phyloP scores from a whole-genome alignment of 2,888 invertebrate species.

The Crioceris asparagi region DNA sequence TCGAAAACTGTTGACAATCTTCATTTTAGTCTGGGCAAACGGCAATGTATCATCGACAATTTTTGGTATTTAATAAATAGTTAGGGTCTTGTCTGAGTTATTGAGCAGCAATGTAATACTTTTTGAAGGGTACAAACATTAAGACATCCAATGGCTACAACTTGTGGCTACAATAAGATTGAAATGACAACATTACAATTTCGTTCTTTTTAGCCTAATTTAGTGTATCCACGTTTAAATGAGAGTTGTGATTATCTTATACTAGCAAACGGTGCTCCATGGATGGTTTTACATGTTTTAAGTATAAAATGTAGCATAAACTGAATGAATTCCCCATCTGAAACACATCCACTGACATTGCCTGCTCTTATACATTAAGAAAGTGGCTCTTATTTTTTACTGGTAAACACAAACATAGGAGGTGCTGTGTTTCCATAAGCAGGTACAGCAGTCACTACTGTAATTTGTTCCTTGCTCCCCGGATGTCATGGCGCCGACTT shows the following conservation, averaged over 20 bases:
- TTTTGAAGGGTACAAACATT: background rate
- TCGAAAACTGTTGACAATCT: conserved; percentile 4
- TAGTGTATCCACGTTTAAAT: conserved; percentile 4
- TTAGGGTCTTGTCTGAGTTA: conserved; percentile 2
- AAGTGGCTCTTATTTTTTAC: conserved; percentile 3
- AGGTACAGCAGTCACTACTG: background rate
- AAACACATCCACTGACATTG: conserved; percentile 6
- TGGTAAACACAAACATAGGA: conserved; percentile 6
- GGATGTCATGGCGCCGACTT: conserved; percentile 5
- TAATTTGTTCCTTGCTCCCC: background rate
- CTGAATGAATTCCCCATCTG: conserved; percentile 6
- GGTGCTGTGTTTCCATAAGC: conserved; percentile 7
- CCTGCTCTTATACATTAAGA: conserved; percentile 4
- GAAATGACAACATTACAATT: background rate
- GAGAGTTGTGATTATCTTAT: conserved; percentile 6
- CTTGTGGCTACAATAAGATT: background rate
- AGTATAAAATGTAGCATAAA: conserved; percentile 7
- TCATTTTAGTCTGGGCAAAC: conserved; percentile 5
- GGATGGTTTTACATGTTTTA: conserved; percentile 6
- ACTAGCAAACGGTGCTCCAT: conserved; percentile 4
- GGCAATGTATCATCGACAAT: conserved; percentile 4
- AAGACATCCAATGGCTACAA: background rate
- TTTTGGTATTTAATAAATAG: conserved; percentile 6
- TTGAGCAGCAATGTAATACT: conserved; percentile 2
- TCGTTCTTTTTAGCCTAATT: conserved; percentile 5